Evolutionary conservation across 1,140 invertebrate genomes (phyloP).

Genomic region (Megathymus violae): DNA sequence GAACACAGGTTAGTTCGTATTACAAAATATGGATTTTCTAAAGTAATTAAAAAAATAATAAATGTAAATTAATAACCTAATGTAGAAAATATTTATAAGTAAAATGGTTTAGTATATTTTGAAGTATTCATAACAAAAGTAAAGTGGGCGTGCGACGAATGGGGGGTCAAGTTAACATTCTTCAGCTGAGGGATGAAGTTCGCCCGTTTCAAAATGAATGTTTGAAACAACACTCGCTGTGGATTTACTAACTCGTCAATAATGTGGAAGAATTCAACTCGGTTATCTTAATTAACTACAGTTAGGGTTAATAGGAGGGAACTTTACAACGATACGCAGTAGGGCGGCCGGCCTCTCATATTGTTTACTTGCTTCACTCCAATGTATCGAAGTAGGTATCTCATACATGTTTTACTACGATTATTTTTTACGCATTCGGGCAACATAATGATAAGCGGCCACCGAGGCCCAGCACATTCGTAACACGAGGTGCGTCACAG

Average conservation of each 20-base stretch:
- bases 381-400: no score
- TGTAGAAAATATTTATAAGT: no score
- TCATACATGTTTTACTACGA: not conserved
- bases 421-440: no score
- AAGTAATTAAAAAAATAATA: no score
- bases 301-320: not conserved
- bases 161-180: constrained; percentile 3
- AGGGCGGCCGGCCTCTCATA: not conserved
- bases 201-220: constrained; percentile 22
- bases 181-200: constrained; percentile 25
- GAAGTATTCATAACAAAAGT: constrained; percentile 15
- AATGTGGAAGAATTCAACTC: constrained; percentile 11
- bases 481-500: no score
- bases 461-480: no score
- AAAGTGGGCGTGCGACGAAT: constrained; percentile 3
- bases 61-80: no score
- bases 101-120: no score
- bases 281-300: constrained; percentile 20
- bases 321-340: not conserved
- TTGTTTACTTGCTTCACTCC: not conserved
- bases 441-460: no score
- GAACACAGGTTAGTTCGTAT: no score
- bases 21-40: no score
- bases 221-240: constrained; percentile 21
- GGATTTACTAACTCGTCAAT: constrained; percentile 28